A percentile compares a stretch with the other conserved stretches of the same genome.
Conservation (phyloP, 2,113 vertebrate species). For the Orthonyx spaldingii region DNA sequence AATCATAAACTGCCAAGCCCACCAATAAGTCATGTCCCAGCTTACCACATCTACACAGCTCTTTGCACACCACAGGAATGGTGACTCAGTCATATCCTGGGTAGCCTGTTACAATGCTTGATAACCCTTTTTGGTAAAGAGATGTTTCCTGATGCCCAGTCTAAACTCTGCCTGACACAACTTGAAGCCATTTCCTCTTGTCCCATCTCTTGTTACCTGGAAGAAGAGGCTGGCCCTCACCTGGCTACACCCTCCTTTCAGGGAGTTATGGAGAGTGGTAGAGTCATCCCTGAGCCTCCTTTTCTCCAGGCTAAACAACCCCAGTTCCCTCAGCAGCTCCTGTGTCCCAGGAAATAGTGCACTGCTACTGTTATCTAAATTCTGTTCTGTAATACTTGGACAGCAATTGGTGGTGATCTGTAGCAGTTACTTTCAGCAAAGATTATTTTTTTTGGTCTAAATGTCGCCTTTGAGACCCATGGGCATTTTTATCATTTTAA, state of each 20-base stretch:
- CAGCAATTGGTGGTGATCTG: not conserved
- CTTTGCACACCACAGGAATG: not conserved
- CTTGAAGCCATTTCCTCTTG: not conserved
- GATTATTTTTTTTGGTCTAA: not conserved
- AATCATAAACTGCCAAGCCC: accelerated
- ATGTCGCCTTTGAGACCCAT: not conserved
- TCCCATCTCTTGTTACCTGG: not conserved
- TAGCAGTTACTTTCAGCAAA: not conserved
- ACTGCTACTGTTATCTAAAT: not conserved
- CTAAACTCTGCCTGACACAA: not conserved
- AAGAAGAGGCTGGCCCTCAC: not conserved
- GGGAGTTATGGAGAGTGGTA: not conserved
- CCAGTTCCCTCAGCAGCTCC: not conserved
- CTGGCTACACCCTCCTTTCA: not conserved
- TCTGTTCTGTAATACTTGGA: not conserved
- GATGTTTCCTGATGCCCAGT: not conserved
- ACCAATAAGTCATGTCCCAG: not conserved
- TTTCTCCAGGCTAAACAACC: not conserved
- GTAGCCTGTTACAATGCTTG: not conserved
- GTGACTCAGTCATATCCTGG: not conserved
- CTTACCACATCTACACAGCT: accelerated
- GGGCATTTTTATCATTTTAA: not conserved
- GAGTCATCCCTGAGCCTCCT: not conserved
- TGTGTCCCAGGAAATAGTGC: not conserved
- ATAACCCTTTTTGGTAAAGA: not conserved